phyloP scores from a whole-genome alignment of 2,797 vertebrate species.

The Anguilla anguilla region DNA sequence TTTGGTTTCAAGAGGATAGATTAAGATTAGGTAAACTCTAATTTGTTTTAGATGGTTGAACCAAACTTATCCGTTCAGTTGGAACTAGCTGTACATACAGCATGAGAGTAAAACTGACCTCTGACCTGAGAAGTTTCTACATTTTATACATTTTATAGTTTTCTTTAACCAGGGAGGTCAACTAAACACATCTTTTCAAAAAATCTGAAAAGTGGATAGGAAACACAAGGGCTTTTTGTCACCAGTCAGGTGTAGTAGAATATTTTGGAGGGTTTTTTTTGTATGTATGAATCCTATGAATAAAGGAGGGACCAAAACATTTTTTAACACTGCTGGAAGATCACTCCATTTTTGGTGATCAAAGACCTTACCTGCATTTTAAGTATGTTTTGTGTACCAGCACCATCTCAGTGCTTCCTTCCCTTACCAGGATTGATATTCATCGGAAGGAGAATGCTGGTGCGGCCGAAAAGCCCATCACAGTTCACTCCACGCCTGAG shows the following conservation, averaged over 20 bases:
- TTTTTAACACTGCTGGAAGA: background rate
- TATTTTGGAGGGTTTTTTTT: background rate
- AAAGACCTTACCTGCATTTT: background rate
- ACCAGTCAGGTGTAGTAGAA: background rate
- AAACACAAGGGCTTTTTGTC: background rate
- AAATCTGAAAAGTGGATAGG: no score
- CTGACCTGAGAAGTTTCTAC: no score
- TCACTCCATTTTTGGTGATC: background rate
- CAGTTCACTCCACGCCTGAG: slow-evolving; percentile 95
- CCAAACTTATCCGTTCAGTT: background rate
- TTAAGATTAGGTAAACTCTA: background rate
- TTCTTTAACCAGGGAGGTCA: no score
- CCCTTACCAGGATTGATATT: slow-evolving; percentile 87
- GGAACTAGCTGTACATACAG: background rate
- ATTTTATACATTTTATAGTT: background rate
- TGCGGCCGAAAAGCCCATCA: slow-evolving; percentile 97
- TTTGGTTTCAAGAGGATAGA: background rate
- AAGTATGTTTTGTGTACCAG: background rate
- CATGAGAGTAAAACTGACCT: background rate
- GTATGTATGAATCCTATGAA: background rate
- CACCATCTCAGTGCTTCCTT: background rate
- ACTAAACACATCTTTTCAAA: no score
- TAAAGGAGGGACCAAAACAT: background rate
- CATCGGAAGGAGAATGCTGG: slow-evolving; percentile 98
- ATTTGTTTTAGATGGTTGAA: background rate